Evolutionary conservation across 1,140 invertebrate species (phyloP), one percentile per base, ranked within the genome.

Genomic region (Pentalonia nigronervosa): DNA sequence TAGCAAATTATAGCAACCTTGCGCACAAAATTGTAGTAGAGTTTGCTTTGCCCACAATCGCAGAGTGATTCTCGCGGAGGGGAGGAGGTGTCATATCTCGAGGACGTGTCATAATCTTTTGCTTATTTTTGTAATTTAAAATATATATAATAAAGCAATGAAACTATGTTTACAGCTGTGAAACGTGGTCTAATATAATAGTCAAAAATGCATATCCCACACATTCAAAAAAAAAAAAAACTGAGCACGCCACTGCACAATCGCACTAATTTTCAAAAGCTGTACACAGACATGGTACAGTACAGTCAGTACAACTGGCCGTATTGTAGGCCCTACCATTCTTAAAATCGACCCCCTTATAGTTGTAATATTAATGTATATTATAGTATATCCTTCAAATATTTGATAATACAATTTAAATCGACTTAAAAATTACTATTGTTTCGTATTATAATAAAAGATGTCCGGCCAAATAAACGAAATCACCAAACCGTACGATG

Each of bases 401-500:
- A n/a, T 47, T 86, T 45, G 2, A 21, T 7, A 2, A 25, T 56
- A 36, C 50, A 89, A 89, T 89, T 36, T 50, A 53, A 89, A 53
- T 50, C 4, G 0, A 50, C 9, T 89, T 56, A 41, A 8, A 34
- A 53, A 41, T 56, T 56, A 25, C 21, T 41, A 89, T 89, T 89
- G 50, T 89, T 56, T 7, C 1, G 21, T 23, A 48, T 20, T 6
- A 53, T 53, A 34, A 48, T 50, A 89, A 89, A 89, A 36, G 3
- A 53, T 30, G 14, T 56, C 21, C 9, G 3, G 36, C n/a, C 25
- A 89, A 53, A 53, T 89, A 89, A 36, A 36, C 34, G 21, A 56
- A 53, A 89, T 25, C 87, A 53, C 23, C 34, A 88, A 87, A 87
- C 86, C 86, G 86, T 88, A 50, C 36, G 20, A 88, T 88, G 60